These are phyloP conservation scores for Epizoanthus illoricatus DNA, from an alignment of 92 coral and sea anemone genomes.

Conservation along the genomic window DNA sequence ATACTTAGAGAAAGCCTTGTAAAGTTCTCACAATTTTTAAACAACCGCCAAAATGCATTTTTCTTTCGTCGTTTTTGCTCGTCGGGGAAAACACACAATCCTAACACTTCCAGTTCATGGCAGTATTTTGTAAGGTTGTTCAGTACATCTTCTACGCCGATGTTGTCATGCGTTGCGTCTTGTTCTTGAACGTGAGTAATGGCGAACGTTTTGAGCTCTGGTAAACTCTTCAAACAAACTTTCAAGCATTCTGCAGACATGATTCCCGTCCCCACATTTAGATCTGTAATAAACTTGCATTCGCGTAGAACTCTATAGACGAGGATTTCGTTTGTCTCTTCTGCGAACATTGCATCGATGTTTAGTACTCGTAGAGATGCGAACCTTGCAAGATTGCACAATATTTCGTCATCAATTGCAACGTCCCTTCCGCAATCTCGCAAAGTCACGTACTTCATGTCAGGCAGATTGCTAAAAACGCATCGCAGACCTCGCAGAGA, in stretches of 20 bases:
- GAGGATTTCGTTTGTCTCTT: neutral
- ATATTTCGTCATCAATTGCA: slow-evolving; percentile 2
- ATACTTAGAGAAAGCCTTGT: slow-evolving; percentile 59
- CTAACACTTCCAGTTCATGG: slow-evolving; percentile 65
- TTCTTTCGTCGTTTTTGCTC: slow-evolving; percentile 57
- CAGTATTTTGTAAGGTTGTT: slow-evolving; percentile 58
- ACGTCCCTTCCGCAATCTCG: neutral
- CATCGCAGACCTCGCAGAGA: slow-evolving; percentile 6
- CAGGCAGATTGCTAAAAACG: slow-evolving; percentile 12
- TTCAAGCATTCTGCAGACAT: slow-evolving; percentile 37
- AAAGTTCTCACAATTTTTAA: slow-evolving; percentile 54
- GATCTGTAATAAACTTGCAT: slow-evolving; percentile 15
- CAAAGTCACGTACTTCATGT: slow-evolving; percentile 22
- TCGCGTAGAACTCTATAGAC: slow-evolving; percentile 8
- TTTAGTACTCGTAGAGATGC: slow-evolving; percentile 26
- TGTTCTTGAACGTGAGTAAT: slow-evolving; percentile 55
- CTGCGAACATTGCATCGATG: slow-evolving; percentile 14
- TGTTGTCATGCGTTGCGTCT: slow-evolving; percentile 35
- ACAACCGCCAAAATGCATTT: slow-evolving; percentile 60
- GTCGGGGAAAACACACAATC: slow-evolving; percentile 62
- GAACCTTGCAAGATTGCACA: neutral
- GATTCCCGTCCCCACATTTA: slow-evolving; percentile 27
- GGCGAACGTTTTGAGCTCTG: slow-evolving; percentile 62
- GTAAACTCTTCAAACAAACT: slow-evolving; percentile 56
- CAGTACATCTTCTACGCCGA: slow-evolving; percentile 61